phyloP scores from a whole-genome alignment of 2,797 vertebrate genomes.

The Oreonectes daqikongensis region DNA sequence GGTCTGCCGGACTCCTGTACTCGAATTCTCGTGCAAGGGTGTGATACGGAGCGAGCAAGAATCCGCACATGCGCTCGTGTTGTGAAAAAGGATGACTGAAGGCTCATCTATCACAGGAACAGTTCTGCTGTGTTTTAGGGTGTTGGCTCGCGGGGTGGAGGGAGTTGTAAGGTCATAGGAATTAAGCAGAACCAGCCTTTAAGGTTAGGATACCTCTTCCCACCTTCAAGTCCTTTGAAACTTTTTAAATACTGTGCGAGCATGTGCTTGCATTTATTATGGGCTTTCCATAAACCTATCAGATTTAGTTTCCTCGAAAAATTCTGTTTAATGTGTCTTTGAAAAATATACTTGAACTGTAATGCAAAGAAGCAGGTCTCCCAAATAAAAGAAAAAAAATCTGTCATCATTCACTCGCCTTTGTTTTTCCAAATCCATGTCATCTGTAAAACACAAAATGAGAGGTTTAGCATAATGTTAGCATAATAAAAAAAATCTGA shows the following conservation, averaged over 20 bases:
- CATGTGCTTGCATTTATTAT: neutral
- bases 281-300: neutral
- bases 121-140: slow-evolving; percentile 56
- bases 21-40: slow-evolving; percentile 33
- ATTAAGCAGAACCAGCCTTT: slow-evolving; percentile 75
- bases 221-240: slow-evolving; percentile 66
- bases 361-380: neutral
- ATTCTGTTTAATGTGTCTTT: neutral
- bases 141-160: slow-evolving; percentile 63
- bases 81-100: slow-evolving; percentile 64
- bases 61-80: slow-evolving; percentile 7
- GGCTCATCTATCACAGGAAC: slow-evolving; percentile 67
- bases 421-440: neutral
- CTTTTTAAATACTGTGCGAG: neutral
- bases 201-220: slow-evolving; percentile 70
- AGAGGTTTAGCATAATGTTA: neutral
- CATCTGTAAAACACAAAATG: neutral
- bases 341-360: neutral
- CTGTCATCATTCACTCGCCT: neutral
- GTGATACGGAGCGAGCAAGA: slow-evolving; percentile 31
- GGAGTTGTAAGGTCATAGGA: slow-evolving; percentile 77
- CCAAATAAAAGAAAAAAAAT: no score
- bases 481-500: neutral
- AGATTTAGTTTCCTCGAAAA: neutral
- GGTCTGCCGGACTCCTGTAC: slow-evolving; percentile 39